phyloP scores from a whole-genome alignment of 2,888 invertebrate species.

The Leptopterna dolabrata region DNA sequence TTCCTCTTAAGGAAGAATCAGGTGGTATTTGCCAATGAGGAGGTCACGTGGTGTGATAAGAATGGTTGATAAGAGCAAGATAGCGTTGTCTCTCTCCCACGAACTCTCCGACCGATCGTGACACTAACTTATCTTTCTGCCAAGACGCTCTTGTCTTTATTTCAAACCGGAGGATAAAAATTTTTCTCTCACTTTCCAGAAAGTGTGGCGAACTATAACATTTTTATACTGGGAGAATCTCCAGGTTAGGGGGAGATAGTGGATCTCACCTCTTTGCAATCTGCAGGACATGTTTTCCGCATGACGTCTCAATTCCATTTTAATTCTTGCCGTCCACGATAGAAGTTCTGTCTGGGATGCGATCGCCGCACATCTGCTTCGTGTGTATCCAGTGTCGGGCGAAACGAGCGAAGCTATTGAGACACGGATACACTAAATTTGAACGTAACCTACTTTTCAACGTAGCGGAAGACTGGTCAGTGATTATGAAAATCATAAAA shows the following conservation, averaged over 20 bases:
- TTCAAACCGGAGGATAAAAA: background rate
- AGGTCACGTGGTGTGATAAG: constrained; percentile 36
- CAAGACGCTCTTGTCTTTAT: constrained; percentile 23
- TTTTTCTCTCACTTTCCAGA: background rate
- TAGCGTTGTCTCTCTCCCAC: constrained; percentile 34
- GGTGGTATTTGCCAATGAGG: constrained; percentile 37
- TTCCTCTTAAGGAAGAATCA: constrained; percentile 33
- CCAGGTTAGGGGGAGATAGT: background rate
- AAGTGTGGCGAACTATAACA: background rate
- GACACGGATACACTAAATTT: too few species aligned
- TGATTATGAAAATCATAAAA: too few species aligned
- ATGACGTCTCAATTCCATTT: background rate
- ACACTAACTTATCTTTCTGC: constrained; percentile 37
- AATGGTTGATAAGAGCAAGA: constrained; percentile 5
- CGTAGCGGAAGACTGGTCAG: too few species aligned
- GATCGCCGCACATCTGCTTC: background rate
- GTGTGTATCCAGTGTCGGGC: background rate
- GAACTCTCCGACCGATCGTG: constrained; percentile 26
- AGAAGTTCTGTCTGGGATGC: background rate
- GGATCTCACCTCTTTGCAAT: background rate
- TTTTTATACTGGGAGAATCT: background rate
- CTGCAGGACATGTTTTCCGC: background rate
- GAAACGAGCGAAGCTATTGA: background rate
- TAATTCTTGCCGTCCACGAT: background rate
- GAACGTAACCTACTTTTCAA: too few species aligned